Percentiles rank a stretch among this genome's conserved stretches.
Conservation (phyloP, 2,113 vertebrate species). For the Butastur rufipennis region DNA sequence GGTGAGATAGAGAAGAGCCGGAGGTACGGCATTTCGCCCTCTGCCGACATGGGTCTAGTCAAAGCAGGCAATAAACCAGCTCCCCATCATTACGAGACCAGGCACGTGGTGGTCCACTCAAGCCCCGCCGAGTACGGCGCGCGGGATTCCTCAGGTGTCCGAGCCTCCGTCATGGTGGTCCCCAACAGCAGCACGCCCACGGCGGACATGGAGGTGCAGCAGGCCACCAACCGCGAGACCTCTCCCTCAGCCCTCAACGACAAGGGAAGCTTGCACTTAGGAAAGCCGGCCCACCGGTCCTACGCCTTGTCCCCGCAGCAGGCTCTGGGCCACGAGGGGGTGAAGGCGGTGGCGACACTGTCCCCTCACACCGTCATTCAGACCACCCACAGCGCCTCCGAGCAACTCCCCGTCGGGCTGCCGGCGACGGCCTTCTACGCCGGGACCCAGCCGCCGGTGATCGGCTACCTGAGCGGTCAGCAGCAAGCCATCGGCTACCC, state of each 20-base stretch:
- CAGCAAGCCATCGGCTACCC: conserved; percentile 86
- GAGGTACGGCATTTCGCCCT: conserved; percentile 69
- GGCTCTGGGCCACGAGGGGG: conserved; percentile 78
- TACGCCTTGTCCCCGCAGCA: conserved; percentile 83
- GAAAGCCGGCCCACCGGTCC: conserved; percentile 83
- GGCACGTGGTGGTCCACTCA: conserved; percentile 84
- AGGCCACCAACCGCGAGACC: conserved; percentile 73
- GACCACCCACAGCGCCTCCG: conserved; percentile 87
- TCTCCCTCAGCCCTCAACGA: conserved; percentile 80
- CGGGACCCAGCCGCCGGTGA: conserved; percentile 86
- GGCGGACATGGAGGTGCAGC: conserved; percentile 76
- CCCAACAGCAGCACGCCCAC: conserved; percentile 86
- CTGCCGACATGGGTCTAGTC: conserved; percentile 71
- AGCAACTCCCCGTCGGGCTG: conserved; percentile 87
- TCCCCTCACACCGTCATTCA: conserved; percentile 94
- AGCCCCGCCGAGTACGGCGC: conserved; percentile 80
- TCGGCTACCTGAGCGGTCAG: conserved; percentile 89
- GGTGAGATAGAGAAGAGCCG: conserved; percentile 89
- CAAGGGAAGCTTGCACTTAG: conserved; percentile 82
- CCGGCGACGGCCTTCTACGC: conserved; percentile 85
- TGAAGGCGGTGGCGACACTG: conserved; percentile 81
- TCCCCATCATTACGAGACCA: conserved; percentile 87
- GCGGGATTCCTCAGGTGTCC: conserved; percentile 81
- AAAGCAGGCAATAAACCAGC: conserved; percentile 79
- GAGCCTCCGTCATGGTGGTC: conserved; percentile 90